phyloP scores from a whole-genome alignment of 2,797 vertebrate species.

The Paramormyrops hopkinsi region DNA sequence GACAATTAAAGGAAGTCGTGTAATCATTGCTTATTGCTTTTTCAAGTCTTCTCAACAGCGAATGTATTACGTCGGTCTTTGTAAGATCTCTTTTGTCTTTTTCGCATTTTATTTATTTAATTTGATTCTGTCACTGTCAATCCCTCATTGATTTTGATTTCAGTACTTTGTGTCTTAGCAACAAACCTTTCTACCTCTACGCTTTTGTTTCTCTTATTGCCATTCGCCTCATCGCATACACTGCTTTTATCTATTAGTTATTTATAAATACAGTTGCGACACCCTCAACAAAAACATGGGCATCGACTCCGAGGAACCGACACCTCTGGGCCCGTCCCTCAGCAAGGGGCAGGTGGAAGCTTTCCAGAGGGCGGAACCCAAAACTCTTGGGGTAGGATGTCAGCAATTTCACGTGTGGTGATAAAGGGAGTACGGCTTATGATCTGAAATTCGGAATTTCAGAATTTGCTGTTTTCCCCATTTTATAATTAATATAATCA shows the following conservation, averaged over 20 bases:
- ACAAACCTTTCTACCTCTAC: background rate
- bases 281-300: conserved; percentile 46
- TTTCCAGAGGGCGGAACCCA: conserved; percentile 65
- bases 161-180: background rate
- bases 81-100: background rate
- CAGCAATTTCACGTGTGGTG: background rate
- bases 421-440: background rate
- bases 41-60: background rate
- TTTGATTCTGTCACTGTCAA: background rate
- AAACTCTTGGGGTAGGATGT: conserved; percentile 63
- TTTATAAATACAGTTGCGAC: background rate
- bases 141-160: background rate
- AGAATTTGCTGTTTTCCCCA: background rate
- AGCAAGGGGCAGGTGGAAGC: conserved; percentile 53
- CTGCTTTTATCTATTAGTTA: background rate
- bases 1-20: background rate
- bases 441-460: background rate
- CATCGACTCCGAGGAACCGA: conserved; percentile 46
- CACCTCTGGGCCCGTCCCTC: conserved; percentile 42
- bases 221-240: background rate
- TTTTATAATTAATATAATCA: background rate
- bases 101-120: background rate
- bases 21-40: background rate
- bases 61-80: background rate
- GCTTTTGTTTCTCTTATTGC: background rate